Base-by-base conservation (phyloP, 1,140 invertebrate genomes). In the Meloidogyne chitwoodi region DNA sequence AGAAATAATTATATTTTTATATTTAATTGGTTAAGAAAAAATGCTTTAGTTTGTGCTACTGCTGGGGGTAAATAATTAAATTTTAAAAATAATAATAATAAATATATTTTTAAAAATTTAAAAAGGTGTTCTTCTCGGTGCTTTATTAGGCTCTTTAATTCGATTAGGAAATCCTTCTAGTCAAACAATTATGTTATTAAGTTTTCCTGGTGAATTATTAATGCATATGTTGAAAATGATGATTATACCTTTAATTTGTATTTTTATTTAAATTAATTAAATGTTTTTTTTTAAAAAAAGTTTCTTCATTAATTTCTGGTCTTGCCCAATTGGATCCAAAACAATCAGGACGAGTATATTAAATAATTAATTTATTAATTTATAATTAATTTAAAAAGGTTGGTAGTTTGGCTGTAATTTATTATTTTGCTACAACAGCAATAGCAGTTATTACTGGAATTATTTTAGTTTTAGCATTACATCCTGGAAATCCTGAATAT, bases 201-300 rank as follows among this genome's bases (percentile, higher is more conserved):
- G 73, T 69, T 85, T 85, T 80, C 84, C 84, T 38, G 84, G 84
- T 77, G 84, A 85, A 72, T 61, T 73, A 31, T 79, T 85, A n/a
- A 85, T 85, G 84, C 83, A 87, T 56, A 87, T 85, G 81, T 72
- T 85, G 26, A 85, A 85, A 70, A 86, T 85, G 83, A 85, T 85
- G 84, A 87, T 85, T 56, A 65, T 82, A 29, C 80, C 80, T 26
- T 74, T 82, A 26, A 82, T 81, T 77, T 56, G 48, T 56, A 63
- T 74, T 61, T 27, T 64, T 34, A 16, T 22, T n/a, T 64, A 1
- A 19, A 8, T 24, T 64, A 29, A 73, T 76, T 11, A 5, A 70
- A n/a, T n/a, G n/a, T n/a, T 48, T 1, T 31, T 12, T n/a, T 66
- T 11, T n/a, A 68, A 19, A 34, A 74, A 3, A 31, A 73, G 64